These are phyloP conservation scores for Beroe forskalii DNA, from an alignment of 37 sponge, comb jelly and placozoan genomes.

Conservation along the genomic window DNA sequence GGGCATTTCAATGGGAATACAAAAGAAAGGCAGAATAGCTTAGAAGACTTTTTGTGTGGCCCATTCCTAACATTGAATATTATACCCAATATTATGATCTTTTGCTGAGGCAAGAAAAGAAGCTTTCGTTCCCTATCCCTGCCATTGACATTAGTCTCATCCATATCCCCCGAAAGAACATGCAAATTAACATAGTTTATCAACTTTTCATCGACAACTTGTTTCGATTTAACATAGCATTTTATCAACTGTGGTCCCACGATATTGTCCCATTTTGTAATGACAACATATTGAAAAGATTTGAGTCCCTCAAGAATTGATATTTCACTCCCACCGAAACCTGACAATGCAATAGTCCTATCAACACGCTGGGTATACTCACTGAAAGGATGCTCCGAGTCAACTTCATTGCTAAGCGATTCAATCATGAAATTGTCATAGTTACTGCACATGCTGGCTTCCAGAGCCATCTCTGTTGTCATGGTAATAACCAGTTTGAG, in stretches of 20 bases:
- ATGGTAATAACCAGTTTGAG: no score
- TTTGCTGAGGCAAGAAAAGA: not conserved
- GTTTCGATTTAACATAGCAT: not conserved
- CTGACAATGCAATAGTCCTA: not conserved
- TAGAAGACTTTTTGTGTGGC: not conserved
- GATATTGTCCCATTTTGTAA: conserved; percentile 42
- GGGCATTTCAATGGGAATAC: conserved; percentile 22
- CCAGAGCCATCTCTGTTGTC: not conserved
- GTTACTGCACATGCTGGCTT: not conserved
- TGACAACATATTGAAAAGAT: not conserved
- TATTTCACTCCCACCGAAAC: not conserved
- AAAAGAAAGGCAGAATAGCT: not conserved
- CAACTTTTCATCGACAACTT: not conserved
- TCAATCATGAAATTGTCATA: not conserved
- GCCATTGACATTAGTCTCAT: not conserved
- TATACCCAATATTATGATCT: not conserved
- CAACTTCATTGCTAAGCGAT: not conserved
- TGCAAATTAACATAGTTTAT: conserved; percentile 54
- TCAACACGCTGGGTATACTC: not conserved
- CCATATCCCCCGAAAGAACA: conserved; percentile 39
- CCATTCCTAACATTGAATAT: not conserved
- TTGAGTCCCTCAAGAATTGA: not conserved
- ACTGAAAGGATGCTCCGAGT: conserved; percentile 6
- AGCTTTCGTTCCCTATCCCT: conserved; percentile 19
- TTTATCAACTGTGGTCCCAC: conserved; percentile 18